Conservation (phyloP, 1,140 invertebrate species). For the Pseudachorutes palmiensis region DNA sequence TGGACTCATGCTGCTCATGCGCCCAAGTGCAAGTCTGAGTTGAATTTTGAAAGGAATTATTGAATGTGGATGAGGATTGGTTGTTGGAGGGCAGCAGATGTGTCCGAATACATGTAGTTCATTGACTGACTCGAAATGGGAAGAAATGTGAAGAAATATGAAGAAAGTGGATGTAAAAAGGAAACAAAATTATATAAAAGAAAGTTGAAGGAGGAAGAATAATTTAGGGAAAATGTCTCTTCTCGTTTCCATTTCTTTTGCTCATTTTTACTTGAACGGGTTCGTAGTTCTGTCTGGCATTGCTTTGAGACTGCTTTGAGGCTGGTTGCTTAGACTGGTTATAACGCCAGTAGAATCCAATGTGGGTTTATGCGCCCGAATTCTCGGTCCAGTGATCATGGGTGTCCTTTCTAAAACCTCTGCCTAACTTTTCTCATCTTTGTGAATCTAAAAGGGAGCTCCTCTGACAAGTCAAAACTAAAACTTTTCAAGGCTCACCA, state of each 20-base stretch:
- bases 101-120: too few relatives aligned
- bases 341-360: background rate
- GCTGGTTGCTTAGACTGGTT: too few relatives aligned
- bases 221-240: background rate
- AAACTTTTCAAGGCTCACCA: conserved; percentile 13
- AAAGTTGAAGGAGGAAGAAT: background rate
- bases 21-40: too few relatives aligned
- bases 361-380: background rate
- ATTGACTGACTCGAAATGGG: background rate
- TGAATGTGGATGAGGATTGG: too few relatives aligned
- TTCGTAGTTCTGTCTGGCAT: too few relatives aligned
- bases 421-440: conserved; percentile 10
- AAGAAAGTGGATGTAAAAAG: background rate
- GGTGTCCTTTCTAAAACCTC: conserved; percentile 1
- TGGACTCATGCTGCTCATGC: too few relatives aligned
- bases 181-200: conserved; percentile 1
- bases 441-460: conserved; percentile 3
- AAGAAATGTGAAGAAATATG: background rate
- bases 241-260: background rate
- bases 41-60: too few relatives aligned
- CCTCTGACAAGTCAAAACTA: conserved; percentile 12
- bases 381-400: conserved; percentile 7
- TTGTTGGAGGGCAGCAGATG: too few relatives aligned
- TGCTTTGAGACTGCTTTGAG: too few relatives aligned
- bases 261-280: background rate